phyloP scores from a whole-genome alignment of 2,888 invertebrate species.

The Gastracanthus pulcherrimus region DNA sequence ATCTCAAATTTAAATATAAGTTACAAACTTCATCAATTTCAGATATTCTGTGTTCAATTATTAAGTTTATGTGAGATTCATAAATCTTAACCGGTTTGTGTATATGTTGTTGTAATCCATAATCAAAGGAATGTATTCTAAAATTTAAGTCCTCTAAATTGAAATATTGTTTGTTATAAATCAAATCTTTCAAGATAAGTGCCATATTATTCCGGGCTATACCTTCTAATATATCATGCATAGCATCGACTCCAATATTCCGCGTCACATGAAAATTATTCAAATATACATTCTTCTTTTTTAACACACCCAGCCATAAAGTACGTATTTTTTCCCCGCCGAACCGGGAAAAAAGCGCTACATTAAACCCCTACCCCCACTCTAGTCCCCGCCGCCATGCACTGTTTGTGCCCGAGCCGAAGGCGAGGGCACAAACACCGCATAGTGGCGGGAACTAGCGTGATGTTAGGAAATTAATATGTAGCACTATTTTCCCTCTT shows the following conservation, averaged over 20 bases:
- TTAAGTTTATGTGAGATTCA: constrained; percentile 9
- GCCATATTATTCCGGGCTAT: constrained; percentile 57
- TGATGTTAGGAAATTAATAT: too few species aligned
- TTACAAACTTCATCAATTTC: not conserved
- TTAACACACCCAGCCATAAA: too few species aligned
- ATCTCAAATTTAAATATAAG: not conserved
- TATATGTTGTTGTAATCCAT: not conserved
- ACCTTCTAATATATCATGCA: constrained; percentile 59
- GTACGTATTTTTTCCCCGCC: too few species aligned
- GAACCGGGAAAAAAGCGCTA: too few species aligned
- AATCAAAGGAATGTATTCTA: constrained; percentile 22
- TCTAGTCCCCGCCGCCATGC: too few species aligned
- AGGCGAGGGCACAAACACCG: too few species aligned
- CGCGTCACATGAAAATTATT: constrained; percentile 53
- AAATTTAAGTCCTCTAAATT: constrained; percentile 31
- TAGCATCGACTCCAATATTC: constrained; percentile 57
- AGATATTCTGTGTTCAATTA: not conserved
- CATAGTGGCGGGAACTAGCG: too few species aligned
- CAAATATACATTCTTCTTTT: constrained; percentile 47
- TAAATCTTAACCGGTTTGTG: not conserved
- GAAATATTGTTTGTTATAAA: constrained; percentile 38
- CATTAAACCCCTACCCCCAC: too few species aligned
- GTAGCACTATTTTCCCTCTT: too few species aligned
- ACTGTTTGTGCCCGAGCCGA: too few species aligned
- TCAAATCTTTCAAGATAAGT: constrained; percentile 39